A percentile compares a stretch with the other conserved stretches of the same genome.
phyloP scores from a whole-genome alignment of 1,140 invertebrate species.

The Drosophila varians region DNA sequence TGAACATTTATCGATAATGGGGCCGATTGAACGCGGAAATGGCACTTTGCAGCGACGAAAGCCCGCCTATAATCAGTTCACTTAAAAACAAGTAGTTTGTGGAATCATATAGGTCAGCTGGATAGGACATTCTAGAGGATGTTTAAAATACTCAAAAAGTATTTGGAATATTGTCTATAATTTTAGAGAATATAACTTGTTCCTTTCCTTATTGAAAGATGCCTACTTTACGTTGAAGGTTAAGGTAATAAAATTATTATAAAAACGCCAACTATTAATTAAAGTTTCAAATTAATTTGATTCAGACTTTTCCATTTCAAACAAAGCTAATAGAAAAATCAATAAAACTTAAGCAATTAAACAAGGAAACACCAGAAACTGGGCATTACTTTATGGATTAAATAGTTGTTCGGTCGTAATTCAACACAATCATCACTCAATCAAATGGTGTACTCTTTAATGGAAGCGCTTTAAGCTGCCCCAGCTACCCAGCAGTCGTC shows the following conservation, averaged over 20 bases:
- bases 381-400: constrained; percentile 7
- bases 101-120: constrained; percentile 17
- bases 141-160: too few relatives aligned
- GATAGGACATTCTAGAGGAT: too few relatives aligned
- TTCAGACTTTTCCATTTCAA: too few relatives aligned
- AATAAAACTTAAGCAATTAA: constrained; percentile 1
- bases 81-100: constrained; percentile 38
- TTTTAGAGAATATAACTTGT: too few relatives aligned
- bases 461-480: constrained; percentile 47
- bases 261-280: too few relatives aligned
- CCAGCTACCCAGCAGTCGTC: constrained; percentile 7
- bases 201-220: too few relatives aligned
- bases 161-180: too few relatives aligned
- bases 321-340: background rate
- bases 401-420: constrained; percentile 25
- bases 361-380: background rate
- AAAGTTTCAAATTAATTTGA: too few relatives aligned
- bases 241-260: too few relatives aligned
- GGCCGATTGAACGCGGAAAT: constrained; percentile 28
- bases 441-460: constrained; percentile 40
- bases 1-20: constrained; percentile 54
- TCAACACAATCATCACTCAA: constrained; percentile 37
- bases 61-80: constrained; percentile 26
- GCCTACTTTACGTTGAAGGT: too few relatives aligned
- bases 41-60: constrained; percentile 31